Evolutionary conservation across 2,797 vertebrate species (phyloP).

Genomic region (Crenuchus spilurus): DNA sequence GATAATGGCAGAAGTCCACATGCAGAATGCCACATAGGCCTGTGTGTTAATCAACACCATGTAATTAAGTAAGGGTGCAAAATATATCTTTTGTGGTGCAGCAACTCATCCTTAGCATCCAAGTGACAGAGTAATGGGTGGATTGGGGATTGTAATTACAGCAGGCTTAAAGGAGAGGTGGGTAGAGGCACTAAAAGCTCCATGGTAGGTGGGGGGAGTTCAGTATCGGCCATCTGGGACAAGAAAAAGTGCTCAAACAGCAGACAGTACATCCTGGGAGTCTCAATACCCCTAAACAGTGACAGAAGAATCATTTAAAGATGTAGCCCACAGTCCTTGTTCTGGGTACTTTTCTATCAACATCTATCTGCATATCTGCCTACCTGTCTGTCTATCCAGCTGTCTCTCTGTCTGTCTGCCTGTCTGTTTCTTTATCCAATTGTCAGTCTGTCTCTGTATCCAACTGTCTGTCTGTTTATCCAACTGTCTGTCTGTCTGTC

Average conservation of each 20-base stretch:
- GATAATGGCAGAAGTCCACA: neutral
- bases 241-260: slow-evolving; percentile 28
- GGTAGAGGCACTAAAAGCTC: slow-evolving; percentile 68
- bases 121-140: slow-evolving; percentile 65
- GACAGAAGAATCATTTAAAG: no score
- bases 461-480: no score
- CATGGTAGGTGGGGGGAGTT: slow-evolving; percentile 5
- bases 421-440: no score
- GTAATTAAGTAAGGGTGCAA: slow-evolving; percentile 36
- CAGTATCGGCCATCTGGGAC: slow-evolving; percentile 27
- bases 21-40: neutral
- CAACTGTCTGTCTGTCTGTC: no score
- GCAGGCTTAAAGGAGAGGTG: slow-evolving; percentile 53
- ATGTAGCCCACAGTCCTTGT: neutral
- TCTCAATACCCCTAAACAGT: neutral
- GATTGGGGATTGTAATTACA: slow-evolving; percentile 67
- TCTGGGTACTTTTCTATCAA: neutral
- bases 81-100: slow-evolving; percentile 16
- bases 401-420: no score
- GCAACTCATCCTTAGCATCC: slow-evolving; percentile 42
- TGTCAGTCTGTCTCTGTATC: no score
- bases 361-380: no score
- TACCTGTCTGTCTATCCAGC: no score
- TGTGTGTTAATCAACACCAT: slow-evolving; percentile 1
- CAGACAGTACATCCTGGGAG: neutral